phyloP scores from a whole-genome alignment of 2,888 invertebrate genomes.

The Callyntrura sp. region DNA sequence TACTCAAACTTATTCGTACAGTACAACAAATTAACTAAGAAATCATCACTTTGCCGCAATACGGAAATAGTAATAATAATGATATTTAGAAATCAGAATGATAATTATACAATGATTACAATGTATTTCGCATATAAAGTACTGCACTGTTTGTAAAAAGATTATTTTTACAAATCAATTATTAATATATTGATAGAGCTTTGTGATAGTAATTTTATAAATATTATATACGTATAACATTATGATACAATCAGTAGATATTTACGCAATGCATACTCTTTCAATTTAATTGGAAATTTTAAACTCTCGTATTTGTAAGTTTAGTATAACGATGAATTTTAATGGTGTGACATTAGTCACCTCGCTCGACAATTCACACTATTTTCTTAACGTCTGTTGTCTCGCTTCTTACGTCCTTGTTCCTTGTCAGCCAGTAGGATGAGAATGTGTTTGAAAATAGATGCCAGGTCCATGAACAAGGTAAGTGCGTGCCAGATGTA shows the following conservation, averaged over 20 bases:
- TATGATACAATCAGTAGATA: background rate
- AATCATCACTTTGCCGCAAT: too few species aligned
- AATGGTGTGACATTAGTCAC: conserved; percentile 7
- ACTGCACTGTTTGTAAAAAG: conserved; percentile 3
- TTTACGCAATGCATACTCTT: background rate
- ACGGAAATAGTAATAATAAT: too few species aligned
- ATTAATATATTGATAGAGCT: too few species aligned
- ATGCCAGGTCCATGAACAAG: conserved; percentile 97
- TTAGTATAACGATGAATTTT: conserved; percentile 30
- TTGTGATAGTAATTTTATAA: background rate
- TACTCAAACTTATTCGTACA: too few species aligned
- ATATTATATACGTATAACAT: conserved; percentile 15
- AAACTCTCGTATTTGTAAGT: conserved; percentile 29
- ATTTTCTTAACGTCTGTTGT: conserved; percentile 72
- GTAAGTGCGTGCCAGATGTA: conserved; percentile 96
- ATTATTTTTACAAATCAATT: conserved; percentile 9
- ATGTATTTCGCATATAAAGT: background rate
- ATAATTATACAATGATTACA: too few species aligned
- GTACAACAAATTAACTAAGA: too few species aligned
- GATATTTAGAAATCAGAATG: too few species aligned
- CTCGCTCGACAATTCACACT: background rate
- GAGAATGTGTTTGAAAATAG: conserved; percentile 96
- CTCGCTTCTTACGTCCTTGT: conserved; percentile 77
- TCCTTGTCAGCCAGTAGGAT: conserved; percentile 96
- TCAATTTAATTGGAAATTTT: conserved; percentile 39